Percentiles rank a stretch among this genome's conserved stretches.
Evolutionary conservation across 2,113 vertebrate genomes (phyloP).

Genomic region (Nothoprocta perdicaria): DNA sequence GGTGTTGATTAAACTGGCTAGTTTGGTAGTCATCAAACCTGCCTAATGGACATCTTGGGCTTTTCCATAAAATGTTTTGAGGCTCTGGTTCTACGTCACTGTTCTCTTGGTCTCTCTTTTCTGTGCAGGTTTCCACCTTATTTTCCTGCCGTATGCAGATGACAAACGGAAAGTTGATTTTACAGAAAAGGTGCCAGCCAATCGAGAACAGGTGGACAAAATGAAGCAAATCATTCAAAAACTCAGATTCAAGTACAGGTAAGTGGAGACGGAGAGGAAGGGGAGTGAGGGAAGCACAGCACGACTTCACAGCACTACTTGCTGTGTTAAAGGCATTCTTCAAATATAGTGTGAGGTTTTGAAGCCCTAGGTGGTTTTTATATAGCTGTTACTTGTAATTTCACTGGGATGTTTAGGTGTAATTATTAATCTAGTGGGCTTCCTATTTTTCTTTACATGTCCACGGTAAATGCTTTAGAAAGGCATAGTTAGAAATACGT

Average conservation of each 20-base stretch:
- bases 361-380: neutral
- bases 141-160: slow-evolving; percentile 91
- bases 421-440: neutral
- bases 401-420: neutral
- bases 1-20: neutral
- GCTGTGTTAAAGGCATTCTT: neutral
- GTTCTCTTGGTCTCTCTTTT: neutral
- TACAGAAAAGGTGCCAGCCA: slow-evolving; percentile 80
- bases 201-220: slow-evolving; percentile 87
- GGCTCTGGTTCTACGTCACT: neutral
- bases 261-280: neutral
- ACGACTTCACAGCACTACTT: neutral
- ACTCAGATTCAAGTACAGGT: slow-evolving; percentile 94
- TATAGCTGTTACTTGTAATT: neutral
- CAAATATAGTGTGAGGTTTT: neutral
- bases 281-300: neutral
- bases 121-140: slow-evolving; percentile 86
- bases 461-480: neutral
- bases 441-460: neutral
- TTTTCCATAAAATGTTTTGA: neutral
- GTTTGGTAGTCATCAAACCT: neutral
- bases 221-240: slow-evolving; percentile 94
- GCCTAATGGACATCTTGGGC: neutral
- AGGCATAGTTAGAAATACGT: neutral
- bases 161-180: slow-evolving; percentile 86